Percentiles rank a stretch among this genome's conserved stretches.
phyloP scores from a whole-genome alignment of 2,113 vertebrate genomes.

The Psammodynastes pulverulentus region DNA sequence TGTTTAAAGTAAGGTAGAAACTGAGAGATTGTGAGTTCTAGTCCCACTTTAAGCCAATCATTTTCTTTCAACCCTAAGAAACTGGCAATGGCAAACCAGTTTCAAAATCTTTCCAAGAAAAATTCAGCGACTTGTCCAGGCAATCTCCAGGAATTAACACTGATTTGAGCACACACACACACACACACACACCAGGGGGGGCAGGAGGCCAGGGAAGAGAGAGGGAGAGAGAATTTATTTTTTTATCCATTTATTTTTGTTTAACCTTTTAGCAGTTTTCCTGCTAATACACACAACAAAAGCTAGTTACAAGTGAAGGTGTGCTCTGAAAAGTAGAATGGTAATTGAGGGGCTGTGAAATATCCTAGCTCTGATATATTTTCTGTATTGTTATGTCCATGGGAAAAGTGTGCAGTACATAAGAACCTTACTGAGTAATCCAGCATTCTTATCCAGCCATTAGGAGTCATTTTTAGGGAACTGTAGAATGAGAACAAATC shows the following conservation, averaged over 20 bases:
- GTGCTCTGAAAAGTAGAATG: neutral
- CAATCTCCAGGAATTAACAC: neutral
- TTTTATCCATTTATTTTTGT: neutral
- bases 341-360: neutral
- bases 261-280: neutral
- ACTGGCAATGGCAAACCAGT: neutral
- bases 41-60: neutral
- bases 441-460: neutral
- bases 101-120: neutral
- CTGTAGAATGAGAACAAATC: neutral
- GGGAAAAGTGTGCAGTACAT: neutral
- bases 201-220: too few relatives aligned
- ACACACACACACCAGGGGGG: neutral
- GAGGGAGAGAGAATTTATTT: neutral
- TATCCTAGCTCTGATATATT: neutral
- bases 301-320: neutral
- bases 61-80: neutral
- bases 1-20: neutral
- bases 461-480: neutral
- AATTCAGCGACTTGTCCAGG: neutral
- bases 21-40: neutral
- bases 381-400: neutral
- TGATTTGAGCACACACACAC: neutral
- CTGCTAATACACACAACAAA: neutral
- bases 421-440: neutral